A percentile compares a stretch with the other conserved stretches of the same genome.
Conservation (phyloP, 2,888 invertebrate species). For the Holacanthella duospinosa region DNA sequence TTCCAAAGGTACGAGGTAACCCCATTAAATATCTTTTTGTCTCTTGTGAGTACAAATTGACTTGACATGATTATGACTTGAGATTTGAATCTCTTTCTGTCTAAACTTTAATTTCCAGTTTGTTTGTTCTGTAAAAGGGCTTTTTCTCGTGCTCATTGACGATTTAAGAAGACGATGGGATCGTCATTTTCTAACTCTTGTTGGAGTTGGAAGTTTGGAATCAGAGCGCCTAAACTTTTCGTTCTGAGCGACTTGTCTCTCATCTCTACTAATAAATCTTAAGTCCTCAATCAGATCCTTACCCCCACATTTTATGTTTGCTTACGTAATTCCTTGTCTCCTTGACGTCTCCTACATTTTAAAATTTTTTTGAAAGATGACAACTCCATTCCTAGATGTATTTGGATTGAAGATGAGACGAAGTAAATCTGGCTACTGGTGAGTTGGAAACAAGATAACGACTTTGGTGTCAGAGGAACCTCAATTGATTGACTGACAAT, state of each 20-base stretch:
- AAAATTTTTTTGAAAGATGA: too few species aligned
- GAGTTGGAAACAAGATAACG: conserved; percentile 1
- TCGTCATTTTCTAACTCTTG: not conserved
- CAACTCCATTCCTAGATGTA: not conserved
- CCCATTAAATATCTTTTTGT: too few species aligned
- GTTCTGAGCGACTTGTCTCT: not conserved
- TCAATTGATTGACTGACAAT: too few species aligned
- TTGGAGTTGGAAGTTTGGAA: too few species aligned
- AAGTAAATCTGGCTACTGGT: not conserved
- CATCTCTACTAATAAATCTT: not conserved
- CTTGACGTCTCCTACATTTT: too few species aligned
- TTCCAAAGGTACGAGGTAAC: too few species aligned
- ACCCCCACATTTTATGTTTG: not conserved
- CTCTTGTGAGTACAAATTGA: not conserved
- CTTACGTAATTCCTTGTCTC: not conserved
- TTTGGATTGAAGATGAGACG: not conserved
- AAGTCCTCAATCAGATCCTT: not conserved
- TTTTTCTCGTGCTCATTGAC: too few species aligned
- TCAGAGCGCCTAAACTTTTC: not conserved
- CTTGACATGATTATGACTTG: conserved; percentile 1
- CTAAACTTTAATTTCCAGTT: not conserved
- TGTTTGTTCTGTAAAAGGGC: too few species aligned
- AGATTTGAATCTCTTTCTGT: not conserved
- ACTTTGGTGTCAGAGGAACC: too few species aligned
- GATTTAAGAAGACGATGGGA: too few species aligned